Evolutionary conservation across 2,797 vertebrate genomes (phyloP), one percentile per base, ranked within the genome.

Genomic region (Spizella passerina): DNA sequence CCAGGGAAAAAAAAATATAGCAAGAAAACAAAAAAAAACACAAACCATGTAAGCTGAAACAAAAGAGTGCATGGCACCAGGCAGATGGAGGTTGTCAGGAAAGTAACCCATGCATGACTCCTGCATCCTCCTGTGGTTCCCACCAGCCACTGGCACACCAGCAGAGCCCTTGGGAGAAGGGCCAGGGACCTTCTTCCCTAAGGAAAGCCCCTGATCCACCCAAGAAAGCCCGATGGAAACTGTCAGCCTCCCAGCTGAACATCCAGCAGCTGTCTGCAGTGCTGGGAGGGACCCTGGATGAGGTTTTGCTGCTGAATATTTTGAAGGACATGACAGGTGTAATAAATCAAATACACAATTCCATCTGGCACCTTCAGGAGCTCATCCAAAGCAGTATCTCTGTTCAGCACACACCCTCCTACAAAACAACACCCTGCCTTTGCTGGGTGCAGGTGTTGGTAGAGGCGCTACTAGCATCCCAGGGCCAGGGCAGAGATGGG

Each of bases 1-100:
- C 18, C 56, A 39, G 24, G 19, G 3, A 0, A 8, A 30, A 8
- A 30, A 39, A 19, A 8, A 24, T 2, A 24, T 2, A 9, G 1
- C 9, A 49, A 46, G 3, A 24, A 19, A n/a, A 8, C 14, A 3
- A 71, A 17, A 24, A 21, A 50, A 3, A 11, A 3, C 64, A 11
- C 23, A 27, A 52, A 3, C 6, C 2, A 38, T 4, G 0, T 13
- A 75, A 82, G 4, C 9, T 43, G 47, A 76, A 86, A 84, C 14
- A 63, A 71, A 82, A 76, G 26, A 76, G 10, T 46, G 12, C 19
- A 38, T 0, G 1, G 34, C 38, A 71, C 16, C 29, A 44, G 13
- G 66, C 14, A 71, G 53, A 46, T 5, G 30, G 47, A 78, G n/a
- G 44, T 44, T 44, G 46, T 65, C 70, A 75, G 50, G 55, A 44